A percentile compares a stretch with the other conserved stretches of the same genome.
phyloP scores from a whole-genome alignment of 2,113 vertebrate species.

The Heterotilapia buettikoferi region DNA sequence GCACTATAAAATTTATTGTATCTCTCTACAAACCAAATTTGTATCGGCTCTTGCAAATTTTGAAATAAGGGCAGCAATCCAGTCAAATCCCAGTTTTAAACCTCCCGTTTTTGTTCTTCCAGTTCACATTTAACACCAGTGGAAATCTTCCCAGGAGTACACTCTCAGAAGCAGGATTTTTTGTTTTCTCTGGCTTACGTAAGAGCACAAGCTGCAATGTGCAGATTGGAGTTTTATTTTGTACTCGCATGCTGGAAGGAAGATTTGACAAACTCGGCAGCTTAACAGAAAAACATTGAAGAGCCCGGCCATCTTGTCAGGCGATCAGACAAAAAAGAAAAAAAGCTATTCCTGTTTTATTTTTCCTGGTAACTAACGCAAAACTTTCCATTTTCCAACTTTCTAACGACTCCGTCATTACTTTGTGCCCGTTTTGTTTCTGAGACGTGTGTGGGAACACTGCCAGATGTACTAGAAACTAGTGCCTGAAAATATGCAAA shows the following conservation, averaged over 20 bases:
- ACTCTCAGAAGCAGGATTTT: not conserved
- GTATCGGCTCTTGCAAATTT: rapidly evolving
- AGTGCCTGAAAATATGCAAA: not conserved
- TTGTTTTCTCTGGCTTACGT: slow-evolving; percentile 40
- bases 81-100: not conserved
- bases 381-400: not conserved
- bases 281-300: not conserved
- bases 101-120: not conserved
- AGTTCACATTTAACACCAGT: slow-evolving; percentile 12
- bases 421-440: not conserved
- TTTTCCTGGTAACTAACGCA: not conserved
- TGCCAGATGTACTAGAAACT: not conserved
- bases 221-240: slow-evolving; percentile 37
- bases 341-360: not conserved
- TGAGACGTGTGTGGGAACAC: not conserved
- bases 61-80: not conserved
- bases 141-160: slow-evolving; percentile 8
- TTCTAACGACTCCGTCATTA: not conserved
- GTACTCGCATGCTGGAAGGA: slow-evolving; percentile 18
- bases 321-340: not conserved
- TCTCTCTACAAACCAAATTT: not conserved
- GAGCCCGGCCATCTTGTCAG: not conserved
- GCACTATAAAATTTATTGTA: not conserved
- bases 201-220: slow-evolving; percentile 39
- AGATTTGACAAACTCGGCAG: slow-evolving; percentile 30